Evolutionary conservation across 2,888 invertebrate species (phyloP).

Genomic region (Yponomeuta malinellus): DNA sequence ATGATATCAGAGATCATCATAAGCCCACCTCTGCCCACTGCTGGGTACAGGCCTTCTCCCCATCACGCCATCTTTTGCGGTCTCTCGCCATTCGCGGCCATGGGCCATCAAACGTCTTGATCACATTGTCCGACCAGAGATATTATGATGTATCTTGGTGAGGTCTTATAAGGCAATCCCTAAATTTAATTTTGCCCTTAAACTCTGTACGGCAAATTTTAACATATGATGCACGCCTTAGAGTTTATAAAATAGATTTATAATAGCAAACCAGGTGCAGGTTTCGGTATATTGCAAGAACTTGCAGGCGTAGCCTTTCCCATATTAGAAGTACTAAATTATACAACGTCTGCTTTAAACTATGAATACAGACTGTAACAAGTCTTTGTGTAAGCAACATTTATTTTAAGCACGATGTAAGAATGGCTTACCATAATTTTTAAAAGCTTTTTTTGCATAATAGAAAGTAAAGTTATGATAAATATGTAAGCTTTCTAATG

Average conservation of each 20-base stretch:
- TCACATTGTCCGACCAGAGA: neutral
- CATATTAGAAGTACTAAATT: constrained; percentile 13
- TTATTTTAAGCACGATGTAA: no score
- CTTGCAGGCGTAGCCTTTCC: constrained; percentile 26
- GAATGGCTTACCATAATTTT: no score
- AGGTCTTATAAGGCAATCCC: neutral
- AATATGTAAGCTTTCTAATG: no score
- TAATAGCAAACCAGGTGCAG: constrained; percentile 39
- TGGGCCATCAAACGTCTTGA: neutral
- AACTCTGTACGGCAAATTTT: neutral
- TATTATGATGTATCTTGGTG: neutral
- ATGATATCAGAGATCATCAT: neutral
- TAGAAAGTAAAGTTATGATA: no score
- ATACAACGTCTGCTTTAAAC: neutral
- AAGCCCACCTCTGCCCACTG: no score
- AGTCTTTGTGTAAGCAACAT: neutral
- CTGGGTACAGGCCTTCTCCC: no score
- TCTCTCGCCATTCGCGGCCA: no score
- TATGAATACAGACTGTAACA: neutral
- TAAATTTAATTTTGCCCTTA: neutral
- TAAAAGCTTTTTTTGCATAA: no score
- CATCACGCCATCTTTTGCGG: no score
- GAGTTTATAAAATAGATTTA: constrained; percentile 44
- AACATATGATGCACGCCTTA: neutral
- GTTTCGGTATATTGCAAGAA: constrained; percentile 44